Base-by-base conservation (phyloP, 2,797 vertebrate species). In the Synanceia verrucosa region DNA sequence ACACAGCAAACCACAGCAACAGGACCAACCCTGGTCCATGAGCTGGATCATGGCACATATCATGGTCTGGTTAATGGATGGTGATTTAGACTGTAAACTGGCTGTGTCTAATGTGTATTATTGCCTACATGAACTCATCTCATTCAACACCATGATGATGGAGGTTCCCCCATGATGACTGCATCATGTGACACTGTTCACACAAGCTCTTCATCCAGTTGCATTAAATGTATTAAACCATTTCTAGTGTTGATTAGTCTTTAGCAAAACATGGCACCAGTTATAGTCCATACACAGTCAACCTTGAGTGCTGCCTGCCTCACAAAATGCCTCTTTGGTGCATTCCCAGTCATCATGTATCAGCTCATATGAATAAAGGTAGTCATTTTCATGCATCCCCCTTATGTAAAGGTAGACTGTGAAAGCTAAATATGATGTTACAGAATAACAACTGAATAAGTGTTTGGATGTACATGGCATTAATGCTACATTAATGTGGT, bases 1-100 rank as follows among this genome's bases (percentile, higher is more conserved):
- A 91, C 18, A 4, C 2, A 43, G 59, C 26, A 59, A 70, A 70
- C 64, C 62, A 12, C 65, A 37, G 65, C 70, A 66, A 65, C 71
- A 72, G 55, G 55, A 63, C 19, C 6, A 33, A 56, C 39, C 29
- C 44, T 2, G 60, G 21, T 41, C 46, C 19, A 68, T 24, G 60
- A 76, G 76, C 51, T 43, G 72, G 46, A 62, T 50, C 64, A 18
- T 14, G 44, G 51, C 4, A 10, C 56, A 77, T 28, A 62, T 63
- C 62, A 47, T 55, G 9, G 21, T 44, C 24, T 19, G 44, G 58
- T 47, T 19, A 0, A 34, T 5, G 13, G 0, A 34, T 5, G 13
- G 7, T 13, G 29, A 62, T 31, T 64, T 26, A 5, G 21, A 14
- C 29, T 51, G 36, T 36, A 26, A 13, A 21, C 4, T 9, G 9